Evolutionary conservation across 2,888 invertebrate genomes (phyloP), one percentile per base, ranked within the genome.

Genomic region (Cecidostiba fungosa): DNA sequence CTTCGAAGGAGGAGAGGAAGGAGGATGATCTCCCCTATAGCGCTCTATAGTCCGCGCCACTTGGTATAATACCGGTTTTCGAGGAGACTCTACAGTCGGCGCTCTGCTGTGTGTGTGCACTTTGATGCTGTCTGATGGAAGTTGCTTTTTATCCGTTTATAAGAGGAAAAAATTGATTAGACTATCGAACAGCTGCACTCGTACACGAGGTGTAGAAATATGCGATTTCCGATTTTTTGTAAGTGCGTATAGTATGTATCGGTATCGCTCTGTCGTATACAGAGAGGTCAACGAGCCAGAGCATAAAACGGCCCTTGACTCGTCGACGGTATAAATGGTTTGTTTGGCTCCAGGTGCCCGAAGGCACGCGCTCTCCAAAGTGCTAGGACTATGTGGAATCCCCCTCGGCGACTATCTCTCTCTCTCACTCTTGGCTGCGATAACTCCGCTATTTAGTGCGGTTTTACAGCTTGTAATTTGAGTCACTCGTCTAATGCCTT

Each of bases 401-500:
- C 26, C 23, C 77, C 70, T 50, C 47, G 23, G 39, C 50, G 50
- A 50, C 50, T 59, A 8, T n/a, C 19, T 80, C 72, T 54, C 19
- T 14, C 43, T 6, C 6, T 73, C 72, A 73, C 26, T 62, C 62
- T 62, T 16, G 12, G 23, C 74, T 39, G 29, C 79, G 77, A 80
- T 86, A 83, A 80, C 72, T 76, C 77, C 14, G 54, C 76, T 62
- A 69, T 79, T 84, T 77, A 77, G 77, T 73, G 66, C 47, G 84
- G 73, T 80, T 86, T 77, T 81, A 84, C 80, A 86, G 73, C 73
- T 80, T 84, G 81, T 84, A 81, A 86, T 86, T 84, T 70, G 73
- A 84, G 73, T 77, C 50, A 36, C 59, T 43, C 70, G 4, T 76
- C 66, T 76, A 76, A 76, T 82, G 59, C 76, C 79, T 76, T 76